Evolutionary conservation across 2,113 vertebrate species (phyloP), one percentile per base, ranked within the genome.

Genomic region (Hypomesus transpacificus): DNA sequence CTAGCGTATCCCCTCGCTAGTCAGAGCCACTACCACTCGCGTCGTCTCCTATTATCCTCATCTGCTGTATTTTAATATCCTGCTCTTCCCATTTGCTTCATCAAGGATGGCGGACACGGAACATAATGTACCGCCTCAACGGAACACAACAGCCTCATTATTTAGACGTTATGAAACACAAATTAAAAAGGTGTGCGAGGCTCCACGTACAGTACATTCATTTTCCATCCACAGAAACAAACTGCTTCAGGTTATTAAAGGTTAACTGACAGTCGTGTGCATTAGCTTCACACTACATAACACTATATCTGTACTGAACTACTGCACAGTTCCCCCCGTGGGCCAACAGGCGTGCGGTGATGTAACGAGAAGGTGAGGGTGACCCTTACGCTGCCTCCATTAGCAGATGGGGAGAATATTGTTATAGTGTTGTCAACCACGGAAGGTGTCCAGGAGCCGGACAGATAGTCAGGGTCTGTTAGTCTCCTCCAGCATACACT

Each of bases 31-130:
- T 61, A 69, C 21, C 77, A 66, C 16, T 72, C 24, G 28, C 63
- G 26, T 68, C 52, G 31, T 71, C 66, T 80, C 56, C 64, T 18
- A 26, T 76, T 76, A 21, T 72, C 69, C 70, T 69, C 63, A 71
- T 46, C 39, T 7, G 2, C 39, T 78, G 76, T 69, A 76, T 83
- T 83, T 77, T 79, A 86, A 82, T 81, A 69, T 66, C 60, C 71
- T 20, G 18, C 39, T 46, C 17, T 8, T 18, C 60, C 70, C 71
- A 84, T 86, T 80, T 82, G 80, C 80, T 61, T 84, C 62, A 81
- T 82, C 73, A 68, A 31, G 61, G 39, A 53, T n/a, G 68, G 72
- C 71, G 56, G 53, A 69, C 75, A 34, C 60, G 68, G 71, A 81
- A 70, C 73, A 75, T 70, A 65, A 67, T 69, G 62, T 80, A 61